A percentile compares a stretch with the other conserved stretches of the same genome.
Evolutionary conservation across 2,888 invertebrate genomes (phyloP).

Genomic region (Chloroclystis v-ata): DNA sequence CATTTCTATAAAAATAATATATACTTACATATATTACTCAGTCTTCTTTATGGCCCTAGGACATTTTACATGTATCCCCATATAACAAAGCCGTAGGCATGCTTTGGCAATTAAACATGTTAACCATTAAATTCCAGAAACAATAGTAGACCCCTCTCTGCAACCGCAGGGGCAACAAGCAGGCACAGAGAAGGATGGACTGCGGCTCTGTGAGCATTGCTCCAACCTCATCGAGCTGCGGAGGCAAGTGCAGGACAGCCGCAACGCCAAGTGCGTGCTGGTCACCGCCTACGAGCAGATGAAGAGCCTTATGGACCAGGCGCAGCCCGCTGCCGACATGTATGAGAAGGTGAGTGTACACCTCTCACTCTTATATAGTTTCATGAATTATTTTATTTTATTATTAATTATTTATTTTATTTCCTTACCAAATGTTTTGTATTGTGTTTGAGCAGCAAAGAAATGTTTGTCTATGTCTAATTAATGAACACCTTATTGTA

Average conservation of each 20-base stretch:
- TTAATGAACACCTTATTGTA: no score
- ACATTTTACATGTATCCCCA: no score
- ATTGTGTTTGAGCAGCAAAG: no score
- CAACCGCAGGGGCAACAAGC: slow-evolving; percentile 50
- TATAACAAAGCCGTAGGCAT: no score
- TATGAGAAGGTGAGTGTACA: slow-evolving; percentile 81
- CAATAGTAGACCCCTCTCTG: slow-evolving; percentile 70
- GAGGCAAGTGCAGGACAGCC: slow-evolving; percentile 86
- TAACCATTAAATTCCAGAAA: slow-evolving; percentile 59
- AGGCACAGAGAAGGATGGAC: slow-evolving; percentile 75
- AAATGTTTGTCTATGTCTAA: no score
- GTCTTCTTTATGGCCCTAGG: no score
- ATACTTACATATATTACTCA: no score
- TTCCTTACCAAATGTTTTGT: no score
- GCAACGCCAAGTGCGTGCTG: slow-evolving; percentile 87
- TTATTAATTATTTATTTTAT: no score
- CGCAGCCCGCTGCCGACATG: slow-evolving; percentile 82
- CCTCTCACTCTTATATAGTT: not conserved
- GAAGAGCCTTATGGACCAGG: slow-evolving; percentile 85
- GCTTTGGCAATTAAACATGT: no score
- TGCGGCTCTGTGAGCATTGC: slow-evolving; percentile 87
- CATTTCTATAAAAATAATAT: no score
- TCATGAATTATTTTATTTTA: no score
- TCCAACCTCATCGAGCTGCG: slow-evolving; percentile 88
- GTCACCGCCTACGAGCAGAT: slow-evolving; percentile 91